Percentiles rank a stretch among this genome's conserved stretches.
These are phyloP conservation scores for Metacarcinus magister DNA, from an alignment of 2,888 invertebrate genomes.

Conservation along the genomic window DNA sequence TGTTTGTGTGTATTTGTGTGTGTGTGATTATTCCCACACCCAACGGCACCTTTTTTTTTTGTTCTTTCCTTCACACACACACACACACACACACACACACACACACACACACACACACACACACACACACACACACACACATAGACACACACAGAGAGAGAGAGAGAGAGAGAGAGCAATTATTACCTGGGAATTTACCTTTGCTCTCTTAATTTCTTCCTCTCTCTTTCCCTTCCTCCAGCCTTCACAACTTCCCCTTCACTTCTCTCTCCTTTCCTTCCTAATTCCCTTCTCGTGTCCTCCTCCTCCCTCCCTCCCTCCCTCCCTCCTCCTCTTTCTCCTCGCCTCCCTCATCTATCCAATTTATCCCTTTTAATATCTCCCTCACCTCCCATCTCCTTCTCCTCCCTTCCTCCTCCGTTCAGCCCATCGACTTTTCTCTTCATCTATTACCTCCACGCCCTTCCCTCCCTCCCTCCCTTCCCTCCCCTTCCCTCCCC, in stretches of 20 bases:
- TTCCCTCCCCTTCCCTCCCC: not conserved
- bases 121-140: too few species aligned
- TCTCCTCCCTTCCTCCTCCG: not conserved
- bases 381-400: not conserved
- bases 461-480: not conserved
- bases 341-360: not conserved
- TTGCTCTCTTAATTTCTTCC: constrained; percentile 31
- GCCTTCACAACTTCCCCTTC: not conserved
- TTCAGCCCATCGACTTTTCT: not conserved
- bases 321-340: not conserved
- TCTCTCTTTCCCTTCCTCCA: not conserved
- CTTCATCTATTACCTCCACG: not conserved
- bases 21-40: not conserved
- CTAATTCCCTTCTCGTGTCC: too few species aligned
- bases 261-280: not conserved
- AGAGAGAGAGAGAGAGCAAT: constrained; percentile 3
- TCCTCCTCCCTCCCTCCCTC: not conserved
- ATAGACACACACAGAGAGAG: not conserved
- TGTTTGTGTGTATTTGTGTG: constrained; percentile 35
- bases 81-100: too few species aligned
- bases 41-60: not conserved
- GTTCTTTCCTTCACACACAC: not conserved
- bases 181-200: constrained; percentile 9
- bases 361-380: constrained; percentile 10
- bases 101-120: too few species aligned